A percentile compares a stretch with the other conserved stretches of the same genome.
Evolutionary conservation across 2,888 invertebrate species (phyloP).

Genomic region (Aphelenchoides bicaudatus): DNA sequence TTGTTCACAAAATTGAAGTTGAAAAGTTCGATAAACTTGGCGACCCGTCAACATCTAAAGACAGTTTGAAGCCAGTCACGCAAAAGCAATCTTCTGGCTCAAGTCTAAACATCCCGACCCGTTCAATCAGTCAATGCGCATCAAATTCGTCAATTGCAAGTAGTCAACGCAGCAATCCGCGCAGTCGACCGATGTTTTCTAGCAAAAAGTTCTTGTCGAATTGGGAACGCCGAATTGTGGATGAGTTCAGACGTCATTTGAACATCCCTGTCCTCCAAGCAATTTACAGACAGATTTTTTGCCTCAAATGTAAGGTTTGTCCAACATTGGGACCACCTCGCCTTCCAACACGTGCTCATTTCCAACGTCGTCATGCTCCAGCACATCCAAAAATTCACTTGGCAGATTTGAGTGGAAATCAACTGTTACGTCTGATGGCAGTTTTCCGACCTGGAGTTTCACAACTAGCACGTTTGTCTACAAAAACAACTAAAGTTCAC

Average conservation of each 20-base stretch:
- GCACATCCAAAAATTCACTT: background rate
- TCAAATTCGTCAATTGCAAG: slow-evolving; percentile 8
- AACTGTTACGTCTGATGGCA: slow-evolving; percentile 4
- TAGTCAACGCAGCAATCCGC: slow-evolving; percentile 25
- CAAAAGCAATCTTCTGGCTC: slow-evolving; percentile 4
- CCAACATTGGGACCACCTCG: background rate
- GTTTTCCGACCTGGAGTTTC: background rate
- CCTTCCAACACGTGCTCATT: background rate
- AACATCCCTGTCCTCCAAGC: slow-evolving; percentile 43
- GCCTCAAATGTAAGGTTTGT: slow-evolving; percentile 14
- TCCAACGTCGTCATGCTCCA: slow-evolving; percentile 13
- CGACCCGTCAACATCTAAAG: too few relatives aligned
- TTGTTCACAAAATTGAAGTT: background rate
- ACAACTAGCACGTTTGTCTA: background rate
- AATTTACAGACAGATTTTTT: slow-evolving; percentile 36
- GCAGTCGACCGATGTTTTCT: too few relatives aligned
- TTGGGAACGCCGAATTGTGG: slow-evolving; percentile 41
- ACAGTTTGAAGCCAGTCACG: too few relatives aligned
- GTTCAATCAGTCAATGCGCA: background rate
- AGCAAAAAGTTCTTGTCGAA: slow-evolving; percentile 21
- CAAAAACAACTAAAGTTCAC: slow-evolving; percentile 2
- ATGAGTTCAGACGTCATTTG: slow-evolving; percentile 41
- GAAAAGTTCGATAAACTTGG: background rate
- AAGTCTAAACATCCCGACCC: background rate
- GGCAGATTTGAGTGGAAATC: background rate